Evolutionary conservation across 2,113 vertebrate genomes (phyloP), one percentile per base, ranked within the genome.

Genomic region (Sinocyclocheilus anshuiensis): DNA sequence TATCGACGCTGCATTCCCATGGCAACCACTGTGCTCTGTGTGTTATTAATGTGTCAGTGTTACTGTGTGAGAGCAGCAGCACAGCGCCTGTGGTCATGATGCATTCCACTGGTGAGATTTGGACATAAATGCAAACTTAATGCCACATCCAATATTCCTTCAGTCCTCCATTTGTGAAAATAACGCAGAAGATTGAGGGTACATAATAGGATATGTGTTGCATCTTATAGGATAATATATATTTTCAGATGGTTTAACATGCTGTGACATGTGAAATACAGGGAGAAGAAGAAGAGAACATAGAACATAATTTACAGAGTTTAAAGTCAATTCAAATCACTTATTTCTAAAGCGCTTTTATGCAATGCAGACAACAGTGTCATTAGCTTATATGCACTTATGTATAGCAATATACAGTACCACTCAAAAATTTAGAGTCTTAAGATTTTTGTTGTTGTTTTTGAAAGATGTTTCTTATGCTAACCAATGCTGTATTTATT

Each of bases 31-130:
- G 79, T 48, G 61, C 42, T 67, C 15, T 22, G 77, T 79, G 29
- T 79, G 77, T 78, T 79, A 63, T 61, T 80, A 80, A 65, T 81
- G 78, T 81, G 78, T 65, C 36, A 81, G 18, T 39, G 39, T 67
- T 81, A 65, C 39, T 48, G 59, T 7, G 39, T 67, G 79, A 29
- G 79, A 81, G 79, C 39, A 29, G n/a, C 59, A 81, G n/a, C 74
- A 53, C 74, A 29, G n/a, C n/a, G 45, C 74, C 45, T 77, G 74
- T 77, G 74, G 74, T 50, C 74, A 53, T 77, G 45, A 50, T 16
- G n/a, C 39, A 26, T 77, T 50, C 61, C 39, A 65, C 39, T 29
- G 39, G 36, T 45, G 15, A 81, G 36, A 48, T 12, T 45, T 4
- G 16, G 15, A 48, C 39, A 42, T 81, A 20, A 45, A 81, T 24